These are phyloP conservation scores for Drosophila athabasca DNA, from an alignment of 1,140 invertebrate species.

Conservation along the genomic window DNA sequence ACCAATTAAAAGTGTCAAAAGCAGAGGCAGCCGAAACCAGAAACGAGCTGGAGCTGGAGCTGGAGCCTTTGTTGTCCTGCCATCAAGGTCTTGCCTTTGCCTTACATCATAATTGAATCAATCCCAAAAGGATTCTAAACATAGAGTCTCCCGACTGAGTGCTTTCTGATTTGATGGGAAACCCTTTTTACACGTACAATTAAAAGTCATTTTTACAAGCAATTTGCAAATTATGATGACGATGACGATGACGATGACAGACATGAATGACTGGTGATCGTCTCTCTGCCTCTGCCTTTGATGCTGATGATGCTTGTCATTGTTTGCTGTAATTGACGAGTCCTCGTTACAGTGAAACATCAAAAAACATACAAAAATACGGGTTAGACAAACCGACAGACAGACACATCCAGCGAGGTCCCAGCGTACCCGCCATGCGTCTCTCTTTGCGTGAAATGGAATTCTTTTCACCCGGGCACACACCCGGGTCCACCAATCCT, in stretches of 20 bases:
- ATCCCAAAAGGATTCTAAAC: constrained; percentile 31
- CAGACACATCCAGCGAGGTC: constrained; percentile 15
- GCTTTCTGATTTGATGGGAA: constrained; percentile 25
- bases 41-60: no score
- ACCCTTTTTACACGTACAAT: constrained; percentile 72
- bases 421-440: not conserved
- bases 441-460: constrained; percentile 22
- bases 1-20: constrained; percentile 77
- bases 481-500: constrained; percentile 38
- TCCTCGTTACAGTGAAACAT: constrained; percentile 41
- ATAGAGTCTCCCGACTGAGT: not conserved
- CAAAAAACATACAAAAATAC: constrained; percentile 33
- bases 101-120: constrained; percentile 70
- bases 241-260: constrained; percentile 67
- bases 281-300: constrained; percentile 5
- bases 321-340: constrained; percentile 61
- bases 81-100: constrained; percentile 33
- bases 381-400: constrained; percentile 41
- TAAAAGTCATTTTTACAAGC: constrained; percentile 74
- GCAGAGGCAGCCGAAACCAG: constrained; percentile 29
- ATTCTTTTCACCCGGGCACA: constrained; percentile 46
- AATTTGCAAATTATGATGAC: constrained; percentile 74
- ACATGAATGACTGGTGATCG: constrained; percentile 25
- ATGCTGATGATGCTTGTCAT: constrained; percentile 45
- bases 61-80: not conserved